phyloP scores from a whole-genome alignment of 2,888 invertebrate species.

The Rhingia campestris region DNA sequence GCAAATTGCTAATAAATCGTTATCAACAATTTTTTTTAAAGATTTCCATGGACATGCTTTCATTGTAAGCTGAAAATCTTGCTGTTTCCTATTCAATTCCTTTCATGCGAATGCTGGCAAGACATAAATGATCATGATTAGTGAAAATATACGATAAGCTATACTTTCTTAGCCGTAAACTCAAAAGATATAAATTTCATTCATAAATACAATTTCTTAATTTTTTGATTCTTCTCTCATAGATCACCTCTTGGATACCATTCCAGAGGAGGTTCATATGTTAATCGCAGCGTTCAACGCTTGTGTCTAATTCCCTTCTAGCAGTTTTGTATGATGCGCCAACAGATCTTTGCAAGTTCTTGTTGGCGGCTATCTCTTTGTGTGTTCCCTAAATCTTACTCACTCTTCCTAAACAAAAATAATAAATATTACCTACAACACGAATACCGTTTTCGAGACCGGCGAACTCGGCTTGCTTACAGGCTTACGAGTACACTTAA shows the following conservation, averaged over 20 bases:
- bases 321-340: slow-evolving; percentile 36
- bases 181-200: slow-evolving; percentile 27
- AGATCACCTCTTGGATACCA: background rate
- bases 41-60: slow-evolving; percentile 64
- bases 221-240: slow-evolving; percentile 42
- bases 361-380: slow-evolving; percentile 27
- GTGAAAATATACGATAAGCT: slow-evolving; percentile 22
- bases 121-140: slow-evolving; percentile 29
- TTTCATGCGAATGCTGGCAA: slow-evolving; percentile 42
- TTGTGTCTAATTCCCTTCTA: slow-evolving; percentile 57
- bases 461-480: slow-evolving; percentile 71
- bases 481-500: slow-evolving; percentile 71
- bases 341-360: slow-evolving; percentile 43
- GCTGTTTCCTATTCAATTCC: slow-evolving; percentile 22
- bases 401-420: slow-evolving; percentile 62
- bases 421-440: slow-evolving; percentile 56
- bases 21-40: slow-evolving; percentile 28
- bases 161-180: slow-evolving; percentile 36
- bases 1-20: slow-evolving; percentile 25
- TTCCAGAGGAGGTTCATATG: slow-evolving; percentile 5
- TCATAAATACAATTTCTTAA: slow-evolving; percentile 32
- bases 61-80: slow-evolving; percentile 67
- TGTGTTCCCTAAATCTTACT: slow-evolving; percentile 57
- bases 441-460: slow-evolving; percentile 71
- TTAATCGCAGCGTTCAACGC: slow-evolving; percentile 48